A percentile compares a stretch with the other conserved stretches of the same genome.
phyloP scores from a whole-genome alignment of 2,797 vertebrate genomes.

The Thripadectes ignobilis region DNA sequence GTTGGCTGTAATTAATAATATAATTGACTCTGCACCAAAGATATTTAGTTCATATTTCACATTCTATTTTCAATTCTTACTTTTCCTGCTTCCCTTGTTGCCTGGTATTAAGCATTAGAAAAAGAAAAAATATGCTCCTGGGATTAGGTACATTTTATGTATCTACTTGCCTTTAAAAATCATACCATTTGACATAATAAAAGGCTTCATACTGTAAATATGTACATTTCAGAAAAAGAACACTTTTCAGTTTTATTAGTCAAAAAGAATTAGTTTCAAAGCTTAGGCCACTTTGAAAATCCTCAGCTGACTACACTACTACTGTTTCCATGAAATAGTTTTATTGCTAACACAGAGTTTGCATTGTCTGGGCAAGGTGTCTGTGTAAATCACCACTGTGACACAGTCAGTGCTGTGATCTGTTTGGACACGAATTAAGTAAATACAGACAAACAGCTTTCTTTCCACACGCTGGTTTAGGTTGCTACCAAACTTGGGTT shows the following conservation, averaged over 20 bases:
- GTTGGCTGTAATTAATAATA: not conserved
- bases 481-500: not conserved
- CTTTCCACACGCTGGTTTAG: not conserved
- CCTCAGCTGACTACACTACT: not conserved
- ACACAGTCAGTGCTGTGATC: not conserved
- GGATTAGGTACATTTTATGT: not conserved
- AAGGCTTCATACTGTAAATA: not conserved
- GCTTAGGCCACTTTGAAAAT: not conserved
- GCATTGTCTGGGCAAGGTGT: not conserved
- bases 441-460: not conserved
- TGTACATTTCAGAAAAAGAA: not conserved
- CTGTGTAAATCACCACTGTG: not conserved
- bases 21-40: not conserved
- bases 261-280: slow-evolving; percentile 41
- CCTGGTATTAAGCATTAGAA: not conserved
- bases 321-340: not conserved
- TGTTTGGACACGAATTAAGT: not conserved
- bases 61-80: not conserved
- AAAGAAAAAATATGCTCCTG: not conserved
- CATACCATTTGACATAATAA: not conserved
- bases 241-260: not conserved
- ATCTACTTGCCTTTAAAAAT: not conserved
- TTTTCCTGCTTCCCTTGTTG: not conserved
- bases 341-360: not conserved
- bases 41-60: not conserved